Percentiles rank a stretch among this genome's conserved stretches.
These are phyloP conservation scores for Zaprionus vittiger DNA, from an alignment of 1,140 invertebrate species.

Conservation along the genomic window DNA sequence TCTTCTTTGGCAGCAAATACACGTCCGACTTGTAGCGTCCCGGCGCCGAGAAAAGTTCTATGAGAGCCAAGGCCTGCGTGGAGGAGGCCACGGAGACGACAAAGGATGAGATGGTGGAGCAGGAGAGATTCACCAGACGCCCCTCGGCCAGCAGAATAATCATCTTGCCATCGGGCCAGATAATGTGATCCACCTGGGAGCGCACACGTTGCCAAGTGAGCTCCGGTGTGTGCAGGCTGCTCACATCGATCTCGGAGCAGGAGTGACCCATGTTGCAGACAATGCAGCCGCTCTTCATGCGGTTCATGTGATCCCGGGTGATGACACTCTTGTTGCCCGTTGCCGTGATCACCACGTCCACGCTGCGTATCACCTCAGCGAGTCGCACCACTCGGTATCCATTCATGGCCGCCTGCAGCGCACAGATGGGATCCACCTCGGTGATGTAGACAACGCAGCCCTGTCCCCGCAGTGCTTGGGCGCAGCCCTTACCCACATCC, in stretches of 20 bases:
- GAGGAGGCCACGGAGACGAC: constrained; percentile 98
- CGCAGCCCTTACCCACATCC: constrained; percentile 99
- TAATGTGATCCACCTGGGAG: constrained; percentile 98
- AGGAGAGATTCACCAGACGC: constrained; percentile 97
- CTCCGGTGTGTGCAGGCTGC: constrained; percentile 96
- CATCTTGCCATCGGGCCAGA: constrained; percentile 96
- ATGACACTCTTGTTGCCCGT: constrained; percentile 98
- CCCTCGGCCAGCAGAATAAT: constrained; percentile 97
- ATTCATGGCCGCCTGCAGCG: constrained; percentile 99
- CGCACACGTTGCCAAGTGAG: constrained; percentile 98
- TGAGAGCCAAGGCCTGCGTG: constrained; percentile 96
- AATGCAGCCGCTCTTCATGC: constrained; percentile 98
- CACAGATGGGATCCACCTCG: constrained; percentile 99
- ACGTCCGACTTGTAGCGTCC: constrained; percentile 98
- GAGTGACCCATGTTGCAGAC: constrained; percentile 99
- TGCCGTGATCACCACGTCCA: constrained; percentile 97
- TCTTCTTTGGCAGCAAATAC: constrained; percentile 98
- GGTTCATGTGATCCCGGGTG: constrained; percentile 96
- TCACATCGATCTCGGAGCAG: constrained; percentile 98
- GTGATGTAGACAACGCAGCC: constrained; percentile 97
- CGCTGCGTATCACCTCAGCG: constrained; percentile 94
- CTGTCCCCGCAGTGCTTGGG: constrained; percentile 96
- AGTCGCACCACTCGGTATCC: constrained; percentile 97
- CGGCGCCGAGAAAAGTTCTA: constrained; percentile 96
- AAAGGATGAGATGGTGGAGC: constrained; percentile 98